phyloP scores from a whole-genome alignment of 1,140 invertebrate genomes.

The Teleopsis dalmanni region DNA sequence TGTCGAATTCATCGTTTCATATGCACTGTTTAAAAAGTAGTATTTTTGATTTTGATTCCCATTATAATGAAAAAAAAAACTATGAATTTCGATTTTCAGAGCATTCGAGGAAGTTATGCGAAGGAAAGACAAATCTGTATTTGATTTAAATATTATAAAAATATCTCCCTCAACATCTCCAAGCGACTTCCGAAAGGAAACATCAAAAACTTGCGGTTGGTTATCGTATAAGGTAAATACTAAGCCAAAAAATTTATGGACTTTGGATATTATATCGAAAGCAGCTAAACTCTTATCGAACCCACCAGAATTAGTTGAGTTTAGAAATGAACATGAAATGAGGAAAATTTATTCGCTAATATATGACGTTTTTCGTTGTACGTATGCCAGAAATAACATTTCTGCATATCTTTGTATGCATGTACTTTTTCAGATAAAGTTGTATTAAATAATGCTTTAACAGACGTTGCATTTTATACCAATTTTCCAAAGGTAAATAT shows the following conservation, averaged over 20 bases:
- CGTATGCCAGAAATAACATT: too few species aligned
- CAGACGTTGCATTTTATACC: conserved; percentile 5
- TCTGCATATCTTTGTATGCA: neutral
- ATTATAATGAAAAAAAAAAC: neutral
- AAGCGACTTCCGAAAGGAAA: conserved; percentile 15
- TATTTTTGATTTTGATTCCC: neutral
- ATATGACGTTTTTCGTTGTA: conserved; percentile 72
- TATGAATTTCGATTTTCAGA: conserved; percentile 1
- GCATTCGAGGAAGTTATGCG: conserved; percentile 26
- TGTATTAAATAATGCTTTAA: conserved; percentile 3
- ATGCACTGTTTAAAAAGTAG: too few species aligned
- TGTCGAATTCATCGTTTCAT: too few species aligned
- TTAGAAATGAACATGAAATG: conserved; percentile 68
- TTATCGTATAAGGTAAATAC: conserved; percentile 20
- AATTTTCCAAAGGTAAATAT: conserved; percentile 6
- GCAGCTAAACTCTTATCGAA: conserved; percentile 52
- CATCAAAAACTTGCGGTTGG: conserved; percentile 24
- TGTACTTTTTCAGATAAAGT: conserved; percentile 8
- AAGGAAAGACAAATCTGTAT: conserved; percentile 30
- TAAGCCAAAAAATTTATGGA: conserved; percentile 41
- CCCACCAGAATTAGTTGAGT: conserved; percentile 48
- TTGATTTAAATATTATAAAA: conserved; percentile 27
- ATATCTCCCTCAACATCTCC: conserved; percentile 21
- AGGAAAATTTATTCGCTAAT: conserved; percentile 65
- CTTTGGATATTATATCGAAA: conserved; percentile 50